These are phyloP conservation scores for Hypanus sabinus DNA, from an alignment of 2,113 vertebrate genomes.

Conservation along the genomic window DNA sequence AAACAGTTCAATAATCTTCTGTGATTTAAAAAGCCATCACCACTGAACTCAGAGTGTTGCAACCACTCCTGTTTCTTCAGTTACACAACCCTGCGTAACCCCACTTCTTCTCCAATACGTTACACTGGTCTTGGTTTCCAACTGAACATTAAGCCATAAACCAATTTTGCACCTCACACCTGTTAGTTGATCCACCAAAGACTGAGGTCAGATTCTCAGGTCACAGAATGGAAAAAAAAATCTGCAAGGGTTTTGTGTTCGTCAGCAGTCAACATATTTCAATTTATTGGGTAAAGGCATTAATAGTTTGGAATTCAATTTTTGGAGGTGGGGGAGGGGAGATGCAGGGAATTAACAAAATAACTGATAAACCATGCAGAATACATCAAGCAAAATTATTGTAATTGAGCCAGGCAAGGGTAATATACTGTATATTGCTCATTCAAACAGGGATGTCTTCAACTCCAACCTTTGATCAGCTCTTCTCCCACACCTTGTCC, in stretches of 20 bases:
- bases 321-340: too few relatives aligned
- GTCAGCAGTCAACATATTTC: not conserved
- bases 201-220: not conserved
- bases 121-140: not conserved
- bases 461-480: not conserved
- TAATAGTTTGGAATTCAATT: too few relatives aligned
- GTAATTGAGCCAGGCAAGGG: not conserved
- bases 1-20: not conserved
- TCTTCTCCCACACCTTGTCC: not conserved
- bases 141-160: not conserved
- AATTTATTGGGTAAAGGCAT: not conserved
- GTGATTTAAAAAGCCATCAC: not conserved
- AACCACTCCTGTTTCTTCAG: not conserved
- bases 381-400: not conserved
- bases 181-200: not conserved
- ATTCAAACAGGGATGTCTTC: not conserved
- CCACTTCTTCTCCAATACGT: not conserved
- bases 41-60: not conserved
- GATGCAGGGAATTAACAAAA: not conserved
- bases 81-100: not conserved
- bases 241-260: not conserved
- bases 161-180: not conserved
- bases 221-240: not conserved
- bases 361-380: not conserved
- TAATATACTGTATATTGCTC: not conserved